Evolutionary conservation across 1,140 invertebrate genomes (phyloP), one percentile per base, ranked within the genome.

Genomic region (Glossosoma conforme): DNA sequence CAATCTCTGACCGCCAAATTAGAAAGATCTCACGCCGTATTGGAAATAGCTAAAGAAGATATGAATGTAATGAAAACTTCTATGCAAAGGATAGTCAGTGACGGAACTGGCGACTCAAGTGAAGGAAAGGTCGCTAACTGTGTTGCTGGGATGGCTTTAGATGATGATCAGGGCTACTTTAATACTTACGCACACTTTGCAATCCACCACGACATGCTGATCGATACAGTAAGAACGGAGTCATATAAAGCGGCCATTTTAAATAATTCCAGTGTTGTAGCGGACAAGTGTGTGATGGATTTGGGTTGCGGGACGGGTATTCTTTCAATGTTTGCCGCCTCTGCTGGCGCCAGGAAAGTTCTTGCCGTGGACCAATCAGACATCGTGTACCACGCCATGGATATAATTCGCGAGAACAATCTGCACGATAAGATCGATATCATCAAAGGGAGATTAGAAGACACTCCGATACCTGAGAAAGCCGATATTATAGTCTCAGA

Each of bases 401-500:
- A 89, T 64, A 89, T 96, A 52, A 79, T 89, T 15, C 78, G 76
- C 58, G 82, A 85, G 67, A 88, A 89, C 61, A 78, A 83, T 51
- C 68, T 84, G 4, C 60, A 77, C 57, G 65, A 81, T 53, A 76
- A 67, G 58, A 78, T 88, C 22, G 67, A 80, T 63, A 74, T 85
- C 28, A 67, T 86, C 4, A 80, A 83, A 69, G 92, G 93, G 1
- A 84, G 90, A 65, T 72, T 99, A 2, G 97, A 99, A 71, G 90
- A 97, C 60, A 82, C 81, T n/a, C 75, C 86, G 46, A 76, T 97
- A 44, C 74, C 79, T n/a, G 82, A 85, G 45, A 88, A 92, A 76
- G 92, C 97, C 14, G 96, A 99, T 68, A 84, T 98, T 17, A 96
- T 98, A 59, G 86, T 99, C 21, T 97, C 93, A 3, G 97, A 99